These are phyloP conservation scores for Cactoblastis cactorum DNA, from an alignment of 2,888 invertebrate genomes.

Conservation along the genomic window DNA sequence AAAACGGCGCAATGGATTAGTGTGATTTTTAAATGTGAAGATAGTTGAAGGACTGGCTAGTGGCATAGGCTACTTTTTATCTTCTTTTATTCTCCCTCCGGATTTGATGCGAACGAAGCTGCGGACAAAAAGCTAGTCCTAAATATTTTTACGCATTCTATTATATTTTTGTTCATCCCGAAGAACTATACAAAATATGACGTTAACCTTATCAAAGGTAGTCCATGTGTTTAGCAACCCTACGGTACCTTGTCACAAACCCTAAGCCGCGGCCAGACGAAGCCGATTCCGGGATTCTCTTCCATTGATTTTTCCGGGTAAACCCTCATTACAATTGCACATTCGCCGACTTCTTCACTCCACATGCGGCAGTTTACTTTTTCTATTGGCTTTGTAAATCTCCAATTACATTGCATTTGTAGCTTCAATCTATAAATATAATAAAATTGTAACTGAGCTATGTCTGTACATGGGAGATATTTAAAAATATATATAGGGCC, in stretches of 20 bases:
- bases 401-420: not conserved
- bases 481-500: no score
- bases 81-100: no score
- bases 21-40: no score
- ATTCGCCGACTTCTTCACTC: not conserved
- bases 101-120: no score
- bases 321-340: conserved; percentile 1
- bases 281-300: not conserved
- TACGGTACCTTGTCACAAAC: not conserved
- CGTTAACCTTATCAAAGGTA: not conserved
- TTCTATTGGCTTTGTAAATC: not conserved
- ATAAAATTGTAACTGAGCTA: no score
- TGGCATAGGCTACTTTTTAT: no score
- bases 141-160: no score
- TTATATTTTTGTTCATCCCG: not conserved
- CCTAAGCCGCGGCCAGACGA: not conserved
- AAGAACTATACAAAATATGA: not conserved
- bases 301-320: not conserved
- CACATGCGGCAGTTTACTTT: not conserved
- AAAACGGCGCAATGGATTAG: no score
- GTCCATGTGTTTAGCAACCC: not conserved
- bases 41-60: no score
- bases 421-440: not conserved
- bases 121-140: no score
- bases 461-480: no score